Percentiles rank a stretch among this genome's conserved stretches.
These are phyloP conservation scores for Pyrgilauda ruficollis DNA, from an alignment of 2,113 vertebrate species.

Conservation along the genomic window DNA sequence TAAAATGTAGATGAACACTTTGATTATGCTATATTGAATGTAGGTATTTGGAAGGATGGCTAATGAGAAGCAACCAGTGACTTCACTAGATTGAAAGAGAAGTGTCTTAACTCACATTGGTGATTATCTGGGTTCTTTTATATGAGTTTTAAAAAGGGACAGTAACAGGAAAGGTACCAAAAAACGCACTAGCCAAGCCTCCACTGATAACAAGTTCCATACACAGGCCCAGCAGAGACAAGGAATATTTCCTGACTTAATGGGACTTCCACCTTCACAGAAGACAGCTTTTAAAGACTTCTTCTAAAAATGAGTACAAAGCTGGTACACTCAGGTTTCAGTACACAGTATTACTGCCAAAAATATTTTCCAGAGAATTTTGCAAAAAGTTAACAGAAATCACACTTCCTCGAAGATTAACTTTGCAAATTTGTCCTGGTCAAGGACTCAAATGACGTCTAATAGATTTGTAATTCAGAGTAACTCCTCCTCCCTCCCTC, in stretches of 20 bases:
- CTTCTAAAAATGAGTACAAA: neutral
- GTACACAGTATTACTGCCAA: slow-evolving; percentile 31
- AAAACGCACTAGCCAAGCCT: neutral
- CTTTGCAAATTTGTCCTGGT: slow-evolving; percentile 33
- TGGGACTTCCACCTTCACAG: neutral
- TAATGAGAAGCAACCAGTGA: neutral
- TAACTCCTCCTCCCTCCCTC: slow-evolving; percentile 26
- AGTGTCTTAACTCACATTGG: neutral
- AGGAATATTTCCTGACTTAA: neutral
- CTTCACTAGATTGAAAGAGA: neutral
- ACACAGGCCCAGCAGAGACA: neutral
- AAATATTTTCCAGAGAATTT: slow-evolving; percentile 25
- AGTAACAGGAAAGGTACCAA: neutral
- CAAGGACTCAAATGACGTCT: slow-evolving; percentile 67
- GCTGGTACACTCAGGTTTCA: neutral
- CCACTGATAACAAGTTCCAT: neutral
- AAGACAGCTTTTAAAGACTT: neutral
- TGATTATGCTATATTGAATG: neutral
- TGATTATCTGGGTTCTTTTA: neutral
- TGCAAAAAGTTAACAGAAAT: slow-evolving; percentile 55
- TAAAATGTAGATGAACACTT: neutral
- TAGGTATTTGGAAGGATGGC: neutral
- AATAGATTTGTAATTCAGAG: slow-evolving; percentile 32
- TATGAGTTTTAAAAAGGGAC: neutral
- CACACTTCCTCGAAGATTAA: slow-evolving; percentile 21